Conservation (phyloP, 2,888 invertebrate genomes). For the Euproctis similis region DNA sequence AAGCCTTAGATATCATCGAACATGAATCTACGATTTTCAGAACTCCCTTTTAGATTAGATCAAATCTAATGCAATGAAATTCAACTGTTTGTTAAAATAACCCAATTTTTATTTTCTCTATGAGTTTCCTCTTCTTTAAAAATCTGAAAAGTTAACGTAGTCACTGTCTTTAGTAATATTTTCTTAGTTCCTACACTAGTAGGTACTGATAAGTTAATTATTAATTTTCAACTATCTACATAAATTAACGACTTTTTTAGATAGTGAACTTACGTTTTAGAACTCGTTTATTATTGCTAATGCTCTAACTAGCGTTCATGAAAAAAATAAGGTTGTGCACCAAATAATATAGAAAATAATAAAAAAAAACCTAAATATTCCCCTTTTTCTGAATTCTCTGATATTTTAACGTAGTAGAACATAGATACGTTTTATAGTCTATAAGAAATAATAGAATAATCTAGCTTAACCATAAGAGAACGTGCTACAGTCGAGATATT, state of each 20-base stretch:
- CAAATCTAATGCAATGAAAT: conserved; percentile 34
- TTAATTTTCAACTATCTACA: conserved; percentile 40
- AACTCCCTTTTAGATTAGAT: conserved; percentile 39
- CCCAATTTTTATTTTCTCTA: too few species aligned
- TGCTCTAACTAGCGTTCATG: conserved; percentile 72
- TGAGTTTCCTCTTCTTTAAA: too few species aligned
- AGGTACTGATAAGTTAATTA: conserved; percentile 28
- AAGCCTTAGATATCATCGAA: conserved; percentile 55
- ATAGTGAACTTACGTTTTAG: conserved; percentile 49
- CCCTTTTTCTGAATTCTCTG: conserved; percentile 75
- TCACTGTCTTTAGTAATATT: too few species aligned
- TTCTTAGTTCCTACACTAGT: conserved; percentile 65
- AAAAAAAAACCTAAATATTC: conserved; percentile 65
- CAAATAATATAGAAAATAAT: conserved; percentile 64
- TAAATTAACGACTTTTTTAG: conserved; percentile 43
- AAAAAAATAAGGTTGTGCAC: conserved; percentile 76
- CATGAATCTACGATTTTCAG: conserved; percentile 31
- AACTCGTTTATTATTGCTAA: conserved; percentile 60
- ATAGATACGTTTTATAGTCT: conserved; percentile 54
- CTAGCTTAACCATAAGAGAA: conserved; percentile 70
- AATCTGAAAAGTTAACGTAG: too few species aligned
- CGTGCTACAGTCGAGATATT: conserved; percentile 70
- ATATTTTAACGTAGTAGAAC: conserved; percentile 69
- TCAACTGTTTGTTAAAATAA: too few species aligned
- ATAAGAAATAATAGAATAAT: conserved; percentile 62